Evolutionary conservation across 2,888 invertebrate genomes (phyloP).

Genomic region (Leucania comma): DNA sequence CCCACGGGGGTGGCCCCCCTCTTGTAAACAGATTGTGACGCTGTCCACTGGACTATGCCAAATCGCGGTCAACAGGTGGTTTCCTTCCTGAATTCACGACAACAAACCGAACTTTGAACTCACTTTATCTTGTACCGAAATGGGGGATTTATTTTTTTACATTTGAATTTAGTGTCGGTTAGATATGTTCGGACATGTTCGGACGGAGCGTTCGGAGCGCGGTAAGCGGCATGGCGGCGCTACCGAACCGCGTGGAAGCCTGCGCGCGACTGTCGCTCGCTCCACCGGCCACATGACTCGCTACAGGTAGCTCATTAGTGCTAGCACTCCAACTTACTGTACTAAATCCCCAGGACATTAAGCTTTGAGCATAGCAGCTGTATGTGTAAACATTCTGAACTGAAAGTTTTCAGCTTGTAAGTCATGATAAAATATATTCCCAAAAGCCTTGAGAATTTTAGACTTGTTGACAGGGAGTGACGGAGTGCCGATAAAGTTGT

Average conservation of each 20-base stretch:
- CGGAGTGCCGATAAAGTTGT: slow-evolving; percentile 13
- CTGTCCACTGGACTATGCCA: slow-evolving; percentile 82
- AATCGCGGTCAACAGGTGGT: slow-evolving; percentile 88
- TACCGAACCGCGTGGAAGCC: slow-evolving; percentile 87
- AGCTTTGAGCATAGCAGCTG: slow-evolving; percentile 67
- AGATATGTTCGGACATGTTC: slow-evolving; percentile 71
- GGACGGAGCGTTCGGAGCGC: slow-evolving; percentile 76
- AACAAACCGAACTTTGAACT: slow-evolving; percentile 51
- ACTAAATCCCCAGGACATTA: slow-evolving; percentile 76
- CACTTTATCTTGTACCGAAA: slow-evolving; percentile 48
- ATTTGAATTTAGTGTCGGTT: slow-evolving; percentile 64
- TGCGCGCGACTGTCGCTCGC: slow-evolving; percentile 87
- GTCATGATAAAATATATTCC: slow-evolving; percentile 4
- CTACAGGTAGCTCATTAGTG: slow-evolving; percentile 88
- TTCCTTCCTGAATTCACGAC: slow-evolving; percentile 65
- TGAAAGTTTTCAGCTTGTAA: slow-evolving; percentile 24
- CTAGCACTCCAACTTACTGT: slow-evolving; percentile 76
- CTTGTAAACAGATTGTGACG: slow-evolving; percentile 90
- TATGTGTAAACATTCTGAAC: slow-evolving; percentile 57
- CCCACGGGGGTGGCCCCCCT: slow-evolving; percentile 80
- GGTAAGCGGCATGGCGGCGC: slow-evolving; percentile 79
- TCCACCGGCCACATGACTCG: slow-evolving; percentile 84
- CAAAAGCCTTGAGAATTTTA: slow-evolving; percentile 16
- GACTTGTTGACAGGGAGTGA: not conserved
- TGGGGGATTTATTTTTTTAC: slow-evolving; percentile 34